Evolutionary conservation across 2,113 vertebrate species (phyloP), one percentile per base, ranked within the genome.

Genomic region (Anas platyrhynchos): DNA sequence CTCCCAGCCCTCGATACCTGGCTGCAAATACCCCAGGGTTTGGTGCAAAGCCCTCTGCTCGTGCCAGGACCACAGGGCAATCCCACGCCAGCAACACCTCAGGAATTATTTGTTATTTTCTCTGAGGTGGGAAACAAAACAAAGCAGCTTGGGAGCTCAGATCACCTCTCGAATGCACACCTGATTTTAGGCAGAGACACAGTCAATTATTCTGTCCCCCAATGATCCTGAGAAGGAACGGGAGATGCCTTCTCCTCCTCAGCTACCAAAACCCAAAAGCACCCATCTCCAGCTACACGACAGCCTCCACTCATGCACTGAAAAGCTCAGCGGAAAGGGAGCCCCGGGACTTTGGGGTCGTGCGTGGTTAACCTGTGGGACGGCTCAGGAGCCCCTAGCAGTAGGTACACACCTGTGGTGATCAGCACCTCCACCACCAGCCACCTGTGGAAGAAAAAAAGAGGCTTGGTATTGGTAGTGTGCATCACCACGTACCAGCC

Each of bases 401-500:
- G 93, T 94, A 96, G 94, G 98, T 98, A 98, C 98, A 98, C 98
- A 98, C 98, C 98, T 98, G 98, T 97, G 98, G 97, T 97, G 95
- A 98, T 98, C 98, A 98, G 98, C 98, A 98, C 98, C 98, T 98
- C 98, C 98, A 98, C 98, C 98, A 97, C 97, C 97, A 98, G 98
- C 96, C 97, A 98, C 98, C 98, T 98, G 98, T 97, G 98, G 97
- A 98, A 98, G 98, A 98, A 98, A 98, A 98, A 98, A 98, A 98
- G 96, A 98, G 98, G 98, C 98, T 98, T 97, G 98, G 98, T 98
- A 98, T 98, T 98, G 98, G 98, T 98, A 98, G 98, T 93, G 97
- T 94, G 94, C 85, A 97, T 97, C 97, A 98, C 98, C 98, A 98
- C 88, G 91, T 98, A 98, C 98, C 98, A 98, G 98, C 98, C 98